These are phyloP conservation scores for Pseudomyrmex dendroicus DNA, from an alignment of 1,140 invertebrate genomes.

Conservation along the genomic window DNA sequence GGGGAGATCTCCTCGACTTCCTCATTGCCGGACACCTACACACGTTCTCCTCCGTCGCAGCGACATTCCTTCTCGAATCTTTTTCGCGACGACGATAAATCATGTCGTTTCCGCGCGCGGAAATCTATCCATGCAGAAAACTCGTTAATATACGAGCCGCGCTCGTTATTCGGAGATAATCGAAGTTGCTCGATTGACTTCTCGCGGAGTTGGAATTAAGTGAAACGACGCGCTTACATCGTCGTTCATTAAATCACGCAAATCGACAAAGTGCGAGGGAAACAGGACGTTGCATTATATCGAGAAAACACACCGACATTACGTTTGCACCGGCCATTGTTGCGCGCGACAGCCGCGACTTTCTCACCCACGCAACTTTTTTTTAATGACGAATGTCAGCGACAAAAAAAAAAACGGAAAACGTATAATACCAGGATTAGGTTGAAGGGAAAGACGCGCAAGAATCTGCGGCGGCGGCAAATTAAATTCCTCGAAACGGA, in stretches of 20 bases:
- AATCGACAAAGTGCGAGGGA: slow-evolving; percentile 7
- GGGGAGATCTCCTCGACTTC: slow-evolving; percentile 15
- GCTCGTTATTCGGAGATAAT: slow-evolving; percentile 21
- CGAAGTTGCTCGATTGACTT: slow-evolving; percentile 45
- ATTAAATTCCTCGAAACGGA: slow-evolving; percentile 45
- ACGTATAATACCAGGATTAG: background rate
- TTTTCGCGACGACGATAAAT: slow-evolving; percentile 30
- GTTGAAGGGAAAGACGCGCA: slow-evolving; percentile 3
- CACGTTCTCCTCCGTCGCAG: background rate
- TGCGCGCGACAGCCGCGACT: slow-evolving; percentile 1
- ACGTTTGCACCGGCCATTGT: slow-evolving; percentile 15
- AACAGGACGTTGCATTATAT: background rate
- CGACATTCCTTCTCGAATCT: slow-evolving; percentile 30
- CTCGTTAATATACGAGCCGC: slow-evolving; percentile 28
- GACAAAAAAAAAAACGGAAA: slow-evolving; percentile 7
- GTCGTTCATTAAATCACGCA: slow-evolving; percentile 33
- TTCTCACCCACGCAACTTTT: slow-evolving; percentile 15
- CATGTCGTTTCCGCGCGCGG: slow-evolving; percentile 5
- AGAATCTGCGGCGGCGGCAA: slow-evolving; percentile 33
- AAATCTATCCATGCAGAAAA: slow-evolving; percentile 25
- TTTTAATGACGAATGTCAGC: background rate
- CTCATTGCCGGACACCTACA: slow-evolving; percentile 49
- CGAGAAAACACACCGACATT: background rate
- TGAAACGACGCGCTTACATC: background rate
- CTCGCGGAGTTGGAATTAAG: slow-evolving; percentile 30